Evolutionary conservation across 53 echinoderm and acorn worm species (phyloP).

Genomic region (Apostichopus leukothele): DNA sequence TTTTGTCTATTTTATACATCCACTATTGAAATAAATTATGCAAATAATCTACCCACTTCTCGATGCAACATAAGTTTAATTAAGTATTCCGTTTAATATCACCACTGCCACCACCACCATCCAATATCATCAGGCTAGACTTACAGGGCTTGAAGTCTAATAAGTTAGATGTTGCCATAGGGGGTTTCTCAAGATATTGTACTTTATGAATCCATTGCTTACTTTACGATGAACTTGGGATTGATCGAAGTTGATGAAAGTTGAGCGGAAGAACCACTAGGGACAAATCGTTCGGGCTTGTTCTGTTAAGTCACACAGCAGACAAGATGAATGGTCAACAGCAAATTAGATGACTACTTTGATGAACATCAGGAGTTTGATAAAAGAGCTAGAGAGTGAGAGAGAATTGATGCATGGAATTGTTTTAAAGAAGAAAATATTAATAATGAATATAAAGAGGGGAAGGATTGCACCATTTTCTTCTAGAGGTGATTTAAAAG

Average conservation of each 20-base stretch:
- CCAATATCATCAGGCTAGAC: background rate
- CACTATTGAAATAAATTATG: too few relatives aligned
- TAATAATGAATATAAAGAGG: too few relatives aligned
- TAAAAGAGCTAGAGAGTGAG: too few relatives aligned
- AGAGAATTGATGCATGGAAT: too few relatives aligned
- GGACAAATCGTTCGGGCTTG: conserved; percentile 2
- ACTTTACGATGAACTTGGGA: conserved; percentile 17
- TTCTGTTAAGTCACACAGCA: background rate
- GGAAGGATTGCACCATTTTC: too few relatives aligned
- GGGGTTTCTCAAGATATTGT: background rate
- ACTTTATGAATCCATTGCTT: conserved; percentile 1
- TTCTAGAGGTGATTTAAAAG: too few relatives aligned
- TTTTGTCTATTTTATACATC: too few relatives aligned
- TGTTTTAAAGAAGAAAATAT: too few relatives aligned
- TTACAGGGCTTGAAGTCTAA: background rate
- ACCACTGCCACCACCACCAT: background rate
- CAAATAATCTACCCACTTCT: too few relatives aligned
- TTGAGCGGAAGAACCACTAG: background rate
- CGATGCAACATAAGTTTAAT: background rate
- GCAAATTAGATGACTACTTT: background rate
- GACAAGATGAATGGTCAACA: background rate
- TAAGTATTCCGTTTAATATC: background rate
- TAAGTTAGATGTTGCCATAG: background rate
- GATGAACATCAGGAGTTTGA: too few relatives aligned
- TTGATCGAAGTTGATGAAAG: conserved; percentile 10